Percentiles rank a stretch among this genome's conserved stretches.
Conservation (phyloP, 2,113 vertebrate genomes). For the Paradoxurus hermaphroditus region DNA sequence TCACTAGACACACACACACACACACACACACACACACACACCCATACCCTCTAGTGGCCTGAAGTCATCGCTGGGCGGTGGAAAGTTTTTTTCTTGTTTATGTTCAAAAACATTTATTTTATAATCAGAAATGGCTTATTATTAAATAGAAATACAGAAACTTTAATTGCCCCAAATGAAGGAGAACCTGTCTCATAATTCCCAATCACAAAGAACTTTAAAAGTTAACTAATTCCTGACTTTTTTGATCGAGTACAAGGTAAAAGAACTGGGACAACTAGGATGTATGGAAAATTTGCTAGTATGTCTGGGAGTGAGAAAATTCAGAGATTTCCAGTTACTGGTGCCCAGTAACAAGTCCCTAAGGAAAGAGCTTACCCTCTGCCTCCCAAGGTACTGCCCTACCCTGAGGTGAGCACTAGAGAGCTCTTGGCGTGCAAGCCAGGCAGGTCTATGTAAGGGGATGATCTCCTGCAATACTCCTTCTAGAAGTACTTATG, state of each 20-base stretch:
- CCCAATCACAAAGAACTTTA: background rate
- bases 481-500: background rate
- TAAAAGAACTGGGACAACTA: background rate
- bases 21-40: background rate
- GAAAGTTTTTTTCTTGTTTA: background rate
- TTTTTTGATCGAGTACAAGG: background rate
- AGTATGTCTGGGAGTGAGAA: background rate
- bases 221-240: background rate
- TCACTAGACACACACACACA: background rate
- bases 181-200: background rate
- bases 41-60: background rate
- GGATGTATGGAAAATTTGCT: background rate
- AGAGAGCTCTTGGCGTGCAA: background rate
- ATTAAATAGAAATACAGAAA: background rate
- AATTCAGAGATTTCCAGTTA: background rate
- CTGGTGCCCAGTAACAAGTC: background rate
- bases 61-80: background rate
- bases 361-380: background rate
- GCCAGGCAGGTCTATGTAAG: no score
- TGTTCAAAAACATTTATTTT: background rate
- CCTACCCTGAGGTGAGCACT: rapidly evolving
- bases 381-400: background rate
- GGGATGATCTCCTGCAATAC: background rate
- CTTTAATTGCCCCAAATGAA: background rate
- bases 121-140: background rate